A percentile compares a stretch with the other conserved stretches of the same genome.
These are phyloP conservation scores for Heterohyrax brucei DNA, from an alignment of 2,797 vertebrate genomes.

Conservation along the genomic window DNA sequence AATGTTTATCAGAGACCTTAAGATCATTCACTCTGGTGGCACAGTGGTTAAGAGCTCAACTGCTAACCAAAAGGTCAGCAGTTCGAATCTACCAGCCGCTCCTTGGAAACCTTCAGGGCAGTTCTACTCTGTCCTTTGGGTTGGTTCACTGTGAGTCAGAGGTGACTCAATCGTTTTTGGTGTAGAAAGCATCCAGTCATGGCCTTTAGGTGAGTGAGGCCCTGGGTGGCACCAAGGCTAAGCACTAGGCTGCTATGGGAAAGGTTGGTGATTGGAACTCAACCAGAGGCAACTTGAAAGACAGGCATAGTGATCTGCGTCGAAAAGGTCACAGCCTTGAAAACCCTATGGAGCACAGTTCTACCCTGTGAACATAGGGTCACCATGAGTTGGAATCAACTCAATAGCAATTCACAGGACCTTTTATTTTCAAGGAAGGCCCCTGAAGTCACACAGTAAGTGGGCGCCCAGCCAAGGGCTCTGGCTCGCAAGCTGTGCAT, in stretches of 20 bases:
- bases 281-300: background rate
- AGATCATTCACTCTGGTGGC: too few species aligned
- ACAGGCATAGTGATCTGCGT: too few species aligned
- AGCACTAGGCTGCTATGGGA: background rate
- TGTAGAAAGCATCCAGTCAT: background rate
- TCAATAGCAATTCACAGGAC: too few species aligned
- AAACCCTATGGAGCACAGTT: background rate
- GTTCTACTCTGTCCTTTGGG: too few species aligned
- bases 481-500: fast-evolving
- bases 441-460: background rate
- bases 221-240: background rate
- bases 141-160: too few species aligned
- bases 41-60: too few species aligned
- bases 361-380: background rate
- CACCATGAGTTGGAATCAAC: background rate
- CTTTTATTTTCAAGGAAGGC: fast-evolving
- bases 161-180: too few species aligned
- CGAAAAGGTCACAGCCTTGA: too few species aligned
- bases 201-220: background rate
- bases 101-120: too few species aligned
- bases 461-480: fast-evolving
- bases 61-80: too few species aligned
- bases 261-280: background rate
- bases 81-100: too few species aligned
- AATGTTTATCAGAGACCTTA: fast-evolving